Base-by-base conservation (phyloP, 2,888 invertebrate genomes). In the Eubasilissa splendida region DNA sequence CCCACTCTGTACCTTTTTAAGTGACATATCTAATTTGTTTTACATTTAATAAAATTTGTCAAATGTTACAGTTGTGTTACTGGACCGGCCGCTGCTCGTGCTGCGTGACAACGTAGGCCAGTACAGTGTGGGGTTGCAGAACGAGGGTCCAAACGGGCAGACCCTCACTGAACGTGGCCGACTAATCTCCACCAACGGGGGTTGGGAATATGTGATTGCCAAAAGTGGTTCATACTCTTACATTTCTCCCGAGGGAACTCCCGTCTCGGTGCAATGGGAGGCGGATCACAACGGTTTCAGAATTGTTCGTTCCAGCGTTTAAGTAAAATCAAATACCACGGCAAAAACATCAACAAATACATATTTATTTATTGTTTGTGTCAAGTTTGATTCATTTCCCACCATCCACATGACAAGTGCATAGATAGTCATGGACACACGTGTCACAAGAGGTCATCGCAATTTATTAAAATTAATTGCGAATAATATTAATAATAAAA, bases 261-360 rank as follows among this genome's bases (percentile, higher is more conserved):
- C 83, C 10, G 83, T 86, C 63, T 81, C 76, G 8, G 86, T 86
- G 63, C 84, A 85, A 42, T 87, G 86, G 84, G 81, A 86, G 33
- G 86, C 87, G 12, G 87, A 87, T 77, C 85, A 87, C 52, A 86
- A 86, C 56, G 87, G 87, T 5, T 86, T 85, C 85, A 82, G 85
- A 79, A 82, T 83, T 31, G 12, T 82, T 4, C 73, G 74, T 2
- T 74, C 79, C n/a, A 50, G 58, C 33, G 79, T 68, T 0, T 79
- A 70, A 70, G n/a, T 14, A 53, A 8, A 70, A 70, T 58, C 7
- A 7, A 42, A 42, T 4, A 42, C 3, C 42, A 42, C 3, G 42
- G 42, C 42, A 22, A 22, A 22, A 22, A 22, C 22, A 22, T 22
- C 22, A 22, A 22, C 22, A 22, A 22, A 22, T 22, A 22, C 22